Base-by-base conservation (phyloP, 2,113 vertebrate species). In the Nothocercus julius region DNA sequence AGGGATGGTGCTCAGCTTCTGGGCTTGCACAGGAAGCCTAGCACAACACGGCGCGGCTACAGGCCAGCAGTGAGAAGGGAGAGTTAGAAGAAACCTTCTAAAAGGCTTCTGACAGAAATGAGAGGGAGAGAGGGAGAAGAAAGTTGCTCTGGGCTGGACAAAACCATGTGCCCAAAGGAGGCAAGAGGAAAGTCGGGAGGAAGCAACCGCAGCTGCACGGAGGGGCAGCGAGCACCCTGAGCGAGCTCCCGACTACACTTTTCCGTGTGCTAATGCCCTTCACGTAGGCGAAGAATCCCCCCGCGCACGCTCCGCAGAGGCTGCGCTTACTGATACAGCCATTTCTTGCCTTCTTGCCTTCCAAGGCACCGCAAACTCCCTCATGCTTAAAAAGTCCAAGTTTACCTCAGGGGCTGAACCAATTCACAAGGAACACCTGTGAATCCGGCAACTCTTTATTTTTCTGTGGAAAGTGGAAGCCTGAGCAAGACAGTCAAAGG, bases 21-120 rank as follows among this genome's bases (percentile, higher is more conserved):
- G 79, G 86, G 81, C 77, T 85, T 92, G 82, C 73, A 62, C 13
- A 73, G 70, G 49, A 54, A 94, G 67, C 53, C 25, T n/a, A 86
- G 54, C 25, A 69, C 53, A 90, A 30, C 34, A 68, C 4, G 7
- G 81, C 34, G 21, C 19, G 69, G 83, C 69, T 67, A 51, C 54
- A 40, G 63, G 86, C 83, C 86, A 92, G 66, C 27, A 76, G 30
- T 1, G 27, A 96, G 86, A 36, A 36, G 36, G 36, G 36, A 36
- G 36, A 36, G 36, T 36, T 36, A 36, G 36, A 36, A 36, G 36
- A 36, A 36, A 36, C 36, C 70, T 77, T 82, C 82, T 63, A 73
- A 82, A 82, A 76, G 58, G 51, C 62, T 90, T 86, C 82, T 88
- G 82, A 90, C 44, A 86, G 69, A 83, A 86, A 61, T 21, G 69